Base-by-base conservation (phyloP, 2,113 vertebrate species). In the Tiliqua scincoides region DNA sequence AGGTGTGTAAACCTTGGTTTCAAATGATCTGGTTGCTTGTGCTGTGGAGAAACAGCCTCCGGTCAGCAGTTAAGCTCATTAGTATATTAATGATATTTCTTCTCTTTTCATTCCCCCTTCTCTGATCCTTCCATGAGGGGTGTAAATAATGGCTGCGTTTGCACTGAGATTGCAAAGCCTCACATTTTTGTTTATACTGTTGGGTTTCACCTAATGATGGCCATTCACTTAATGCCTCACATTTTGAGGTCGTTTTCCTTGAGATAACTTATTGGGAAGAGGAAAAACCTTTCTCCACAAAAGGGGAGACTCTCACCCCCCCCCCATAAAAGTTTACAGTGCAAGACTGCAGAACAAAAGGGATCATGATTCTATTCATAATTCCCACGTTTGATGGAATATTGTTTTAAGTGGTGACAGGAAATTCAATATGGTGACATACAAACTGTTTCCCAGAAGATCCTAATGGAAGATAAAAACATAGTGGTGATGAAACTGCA, bases 401-500 rank as follows among this genome's bases (percentile, higher is more conserved):
- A 73, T 86, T 35, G n/a, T n/a, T 86, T 87, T 0, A 88, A 93
- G 89, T 74, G 85, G 11, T n/a, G 20, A 32, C 54, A 80, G 62
- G 82, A 86, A 89, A 85, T 78, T 90, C 91, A 93, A 86, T 84
- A 88, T 37, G 82, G 82, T 1, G 0, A 82, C 71, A 78, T 87
- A 70, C 88, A 84, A 82, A 87, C 71, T 32, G 37, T 83, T 94
- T 93, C 89, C 84, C 65, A 79, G 92, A 93, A 90, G 87, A 82
- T 85, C 87, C 82, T 89, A n/a, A 10, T 17, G 12, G 61, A 70
- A 32, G 70, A 83, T 86, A 25, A 89, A 87, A 89, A 87, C 83
- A 40, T 94, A 85, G 82, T 94, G 93, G 92, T 85, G 86, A 71
- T 84, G 87, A 88, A 54, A 87, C 77, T 81, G 52, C 85, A 92